Evolutionary conservation across 2,797 vertebrate species (phyloP).

Genomic region (Antrozous pallidus): DNA sequence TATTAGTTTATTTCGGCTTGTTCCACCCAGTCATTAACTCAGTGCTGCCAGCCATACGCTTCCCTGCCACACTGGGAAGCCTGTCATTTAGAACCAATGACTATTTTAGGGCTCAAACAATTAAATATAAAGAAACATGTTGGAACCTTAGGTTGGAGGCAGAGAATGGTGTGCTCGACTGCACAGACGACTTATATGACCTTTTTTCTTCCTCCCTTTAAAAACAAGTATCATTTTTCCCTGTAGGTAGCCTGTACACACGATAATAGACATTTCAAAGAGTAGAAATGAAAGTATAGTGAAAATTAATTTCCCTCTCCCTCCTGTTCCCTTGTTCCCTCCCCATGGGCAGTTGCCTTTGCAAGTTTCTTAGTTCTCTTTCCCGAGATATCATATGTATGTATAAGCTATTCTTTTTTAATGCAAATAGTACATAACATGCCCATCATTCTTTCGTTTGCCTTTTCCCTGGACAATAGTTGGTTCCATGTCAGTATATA

Average conservation of each 20-base stretch:
- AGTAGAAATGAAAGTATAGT: background rate
- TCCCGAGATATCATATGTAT: background rate
- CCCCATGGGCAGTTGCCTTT: background rate
- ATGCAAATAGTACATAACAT: background rate
- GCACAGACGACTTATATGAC: background rate
- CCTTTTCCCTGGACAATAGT: background rate
- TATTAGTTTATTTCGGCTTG: constrained; percentile 28
- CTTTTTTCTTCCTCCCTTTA: background rate
- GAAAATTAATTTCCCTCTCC: background rate
- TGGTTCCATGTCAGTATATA: background rate
- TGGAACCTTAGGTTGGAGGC: background rate
- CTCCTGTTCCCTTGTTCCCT: background rate
- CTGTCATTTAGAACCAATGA: background rate
- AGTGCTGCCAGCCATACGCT: background rate
- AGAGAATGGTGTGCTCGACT: background rate
- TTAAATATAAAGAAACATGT: background rate
- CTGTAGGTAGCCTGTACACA: background rate
- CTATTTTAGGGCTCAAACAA: background rate
- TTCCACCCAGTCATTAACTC: constrained; percentile 49
- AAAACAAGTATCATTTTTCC: background rate
- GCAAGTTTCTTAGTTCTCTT: background rate
- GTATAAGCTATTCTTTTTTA: background rate
- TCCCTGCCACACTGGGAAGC: background rate
- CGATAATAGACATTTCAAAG: background rate
- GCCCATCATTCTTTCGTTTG: background rate